phyloP scores from a whole-genome alignment of 2,888 invertebrate genomes.

The Melinopterus prodromus region DNA sequence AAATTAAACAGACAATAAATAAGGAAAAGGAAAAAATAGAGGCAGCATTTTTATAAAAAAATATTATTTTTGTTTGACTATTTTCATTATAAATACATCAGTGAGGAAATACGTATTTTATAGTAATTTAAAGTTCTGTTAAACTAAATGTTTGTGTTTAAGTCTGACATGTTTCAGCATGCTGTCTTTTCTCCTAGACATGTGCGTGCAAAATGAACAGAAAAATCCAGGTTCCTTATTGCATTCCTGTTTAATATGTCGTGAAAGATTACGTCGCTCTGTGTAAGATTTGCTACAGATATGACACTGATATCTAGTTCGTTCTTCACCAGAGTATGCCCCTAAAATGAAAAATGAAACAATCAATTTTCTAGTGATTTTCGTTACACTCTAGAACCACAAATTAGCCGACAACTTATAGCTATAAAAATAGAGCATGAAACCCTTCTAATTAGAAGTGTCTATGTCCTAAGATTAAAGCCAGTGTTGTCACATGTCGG shows the following conservation, averaged over 20 bases:
- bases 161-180: conserved; percentile 35
- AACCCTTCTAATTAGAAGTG: too few species aligned
- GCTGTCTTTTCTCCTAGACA: conserved; percentile 53
- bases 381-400: not conserved
- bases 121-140: not conserved
- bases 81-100: too few species aligned
- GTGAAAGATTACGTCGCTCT: conserved; percentile 77
- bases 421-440: too few species aligned
- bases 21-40: too few species aligned
- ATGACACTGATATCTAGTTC: conserved; percentile 60
- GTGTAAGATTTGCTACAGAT: conserved; percentile 84
- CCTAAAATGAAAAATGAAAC: not conserved
- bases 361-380: not conserved
- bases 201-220: conserved; percentile 65
- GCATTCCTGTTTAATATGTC: conserved; percentile 77
- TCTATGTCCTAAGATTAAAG: too few species aligned
- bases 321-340: not conserved
- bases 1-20: too few species aligned
- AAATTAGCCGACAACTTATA: too few species aligned
- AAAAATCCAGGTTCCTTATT: conserved; percentile 70
- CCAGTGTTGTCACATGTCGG: too few species aligned
- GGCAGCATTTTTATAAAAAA: too few species aligned
- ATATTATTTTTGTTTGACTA: too few species aligned
- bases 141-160: not conserved
- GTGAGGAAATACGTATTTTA: too few species aligned